Evolutionary conservation across 2,797 vertebrate genomes (phyloP), one percentile per base, ranked within the genome.

Genomic region (Tenualosa thibaudeaui): DNA sequence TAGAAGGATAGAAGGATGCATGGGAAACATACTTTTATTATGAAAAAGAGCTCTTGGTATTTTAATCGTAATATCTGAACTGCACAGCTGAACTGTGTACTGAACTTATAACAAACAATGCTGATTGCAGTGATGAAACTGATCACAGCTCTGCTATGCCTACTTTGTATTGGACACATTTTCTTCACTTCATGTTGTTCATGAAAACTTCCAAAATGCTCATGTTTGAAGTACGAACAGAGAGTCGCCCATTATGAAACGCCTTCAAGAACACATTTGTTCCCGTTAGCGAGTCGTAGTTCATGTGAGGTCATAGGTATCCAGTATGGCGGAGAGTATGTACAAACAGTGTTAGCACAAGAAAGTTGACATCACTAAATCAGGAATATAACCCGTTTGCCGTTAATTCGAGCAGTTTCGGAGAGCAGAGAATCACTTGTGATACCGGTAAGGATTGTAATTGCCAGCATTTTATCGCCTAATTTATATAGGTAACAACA

Each of bases 241-340:
- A 26, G 62, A 26, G 1, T n/a, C 12, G 26, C 62, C 13, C 13
- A 40, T 5, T 19, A 78, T 40, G 71, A 78, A 78, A 43, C 71
- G 71, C 71, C 40, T 46, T 78, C 8, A 43, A 1, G 1, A 46
- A 46, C 17, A 78, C 19, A 8, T 43, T 78, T 88, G 88, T 84
- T 82, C 84, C 13, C 0, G 24, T 3, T 6, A 0, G 13, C 53
- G 4, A 65, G 85, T 85, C 86, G 87, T 89, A 85, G 71, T 43
- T 50, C 24, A n/a, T 24, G 68, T 53, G 83, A 85, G 88, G 86
- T 90, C 86, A 89, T 54, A 87, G 81, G 84, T 19, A 71, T 85
- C 15, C 53, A 87, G 31, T 62, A 90, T 88, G 89, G 86, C 65
- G 31, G 15, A 22, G 15, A 71, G n/a, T 43, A 5, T 31, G 60